Evolutionary conservation across 2,888 invertebrate genomes (phyloP).

Genomic region (Polyploca ridens): DNA sequence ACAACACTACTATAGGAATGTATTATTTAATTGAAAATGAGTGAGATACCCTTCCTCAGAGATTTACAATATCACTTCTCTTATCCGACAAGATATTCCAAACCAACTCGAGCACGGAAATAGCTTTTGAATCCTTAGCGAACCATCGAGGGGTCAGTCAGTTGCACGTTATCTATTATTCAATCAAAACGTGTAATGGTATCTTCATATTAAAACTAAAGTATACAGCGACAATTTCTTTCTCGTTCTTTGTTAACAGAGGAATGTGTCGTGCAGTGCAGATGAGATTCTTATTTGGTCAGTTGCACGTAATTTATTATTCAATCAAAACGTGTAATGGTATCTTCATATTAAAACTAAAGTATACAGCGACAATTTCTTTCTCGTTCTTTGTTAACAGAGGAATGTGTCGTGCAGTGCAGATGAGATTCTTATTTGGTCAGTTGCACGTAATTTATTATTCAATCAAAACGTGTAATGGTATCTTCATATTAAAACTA

Average conservation of each 20-base stretch:
- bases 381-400: background rate
- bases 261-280: background rate
- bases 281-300: background rate
- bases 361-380: background rate
- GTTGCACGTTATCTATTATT: constrained; percentile 9
- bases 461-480: constrained; percentile 7
- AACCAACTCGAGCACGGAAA: background rate
- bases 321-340: constrained; percentile 7
- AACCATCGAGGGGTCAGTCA: constrained; percentile 7
- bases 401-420: background rate
- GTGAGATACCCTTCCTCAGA: background rate
- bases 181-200: constrained; percentile 7
- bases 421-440: background rate
- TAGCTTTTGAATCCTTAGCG: constrained; percentile 2
- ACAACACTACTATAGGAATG: too few species aligned
- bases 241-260: background rate
- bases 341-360: background rate
- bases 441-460: constrained; percentile 8
- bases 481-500: background rate
- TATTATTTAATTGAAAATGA: too few species aligned
- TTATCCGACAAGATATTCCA: background rate
- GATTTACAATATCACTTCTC: background rate
- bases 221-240: background rate
- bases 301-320: constrained; percentile 8
- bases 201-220: background rate